A percentile compares a stretch with the other conserved stretches of the same genome.
These are phyloP conservation scores for Yponomeuta sedellus DNA, from an alignment of 2,888 invertebrate species.

Conservation along the genomic window DNA sequence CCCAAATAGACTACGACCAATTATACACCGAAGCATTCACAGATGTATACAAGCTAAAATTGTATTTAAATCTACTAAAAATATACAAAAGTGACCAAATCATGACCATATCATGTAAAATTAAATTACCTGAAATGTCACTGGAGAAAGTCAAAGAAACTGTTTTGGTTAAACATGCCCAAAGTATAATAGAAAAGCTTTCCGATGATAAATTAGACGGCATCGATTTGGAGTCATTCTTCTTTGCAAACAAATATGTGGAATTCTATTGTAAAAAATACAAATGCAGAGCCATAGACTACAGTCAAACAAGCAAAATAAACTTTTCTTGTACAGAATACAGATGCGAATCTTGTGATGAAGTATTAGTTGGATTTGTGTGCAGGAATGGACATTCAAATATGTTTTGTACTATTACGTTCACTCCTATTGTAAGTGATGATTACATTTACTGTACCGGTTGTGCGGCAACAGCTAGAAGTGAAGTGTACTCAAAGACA, in stretches of 20 bases:
- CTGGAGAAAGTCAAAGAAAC: conserved; percentile 44
- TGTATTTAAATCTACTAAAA: conserved; percentile 44
- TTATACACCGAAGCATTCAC: conserved; percentile 35
- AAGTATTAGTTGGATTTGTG: conserved; percentile 38
- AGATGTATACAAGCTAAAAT: conserved; percentile 48
- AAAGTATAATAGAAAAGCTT: conserved; percentile 31
- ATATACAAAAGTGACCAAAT: conserved; percentile 37
- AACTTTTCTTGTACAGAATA: conserved; percentile 9
- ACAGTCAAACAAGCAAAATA: conserved; percentile 28
- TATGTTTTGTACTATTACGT: conserved; percentile 53
- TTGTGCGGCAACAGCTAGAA: conserved; percentile 43
- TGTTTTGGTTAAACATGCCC: conserved; percentile 44
- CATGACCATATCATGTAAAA: conserved; percentile 29
- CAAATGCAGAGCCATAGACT: conserved; percentile 28
- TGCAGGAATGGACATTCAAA: conserved; percentile 52
- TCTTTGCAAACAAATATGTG: conserved; percentile 43
- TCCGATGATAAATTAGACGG: conserved; percentile 27
- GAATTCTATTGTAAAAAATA: conserved; percentile 44
- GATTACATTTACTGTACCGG: conserved; percentile 50
- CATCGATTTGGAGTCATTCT: conserved; percentile 37
- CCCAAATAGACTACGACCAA: conserved; percentile 35
- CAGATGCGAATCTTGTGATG: conserved; percentile 58
- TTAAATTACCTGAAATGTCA: conserved; percentile 41
- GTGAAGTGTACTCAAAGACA: conserved; percentile 35
- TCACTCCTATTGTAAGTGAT: conserved; percentile 46